Evolutionary conservation across 2,888 invertebrate genomes (phyloP), one percentile per base, ranked within the genome.

Genomic region (Carcina quercana): DNA sequence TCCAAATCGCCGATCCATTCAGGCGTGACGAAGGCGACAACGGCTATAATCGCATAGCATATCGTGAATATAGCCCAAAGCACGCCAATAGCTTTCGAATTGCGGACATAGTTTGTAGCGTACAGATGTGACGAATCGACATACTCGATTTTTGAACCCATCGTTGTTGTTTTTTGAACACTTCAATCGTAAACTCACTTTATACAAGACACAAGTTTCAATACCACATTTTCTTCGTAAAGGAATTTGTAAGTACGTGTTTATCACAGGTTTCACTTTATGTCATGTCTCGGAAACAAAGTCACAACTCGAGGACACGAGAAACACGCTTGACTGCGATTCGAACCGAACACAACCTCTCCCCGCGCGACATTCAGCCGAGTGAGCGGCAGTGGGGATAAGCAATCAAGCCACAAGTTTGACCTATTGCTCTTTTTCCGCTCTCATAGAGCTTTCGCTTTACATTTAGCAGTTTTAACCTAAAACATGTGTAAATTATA

Each of bases 11-110:
- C 94, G 41, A 95, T 88, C 96, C 96, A 94, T 79, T 96, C 93
- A 25, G 97, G 97, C 41, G 97, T 97, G 36, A 98, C 91, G 72
- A 98, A 97, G 3, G 96, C 94, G 17, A 98, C 96, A 50, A 95
- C 91, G 57, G 93, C 92, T 61, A 99, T 96, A 61, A 98, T 96
- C 44, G 96, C 95, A 73, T 96, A 97, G 80, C 97, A 97, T 65
- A 98, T 94, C 47, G 96, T 95, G 79, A 98, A 97, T 64, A 98
- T 94, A 42, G 94, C 97, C 98, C 98, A 98, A 49, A 98, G 87
- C 39, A 98, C 97, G 30, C 96, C 97, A 44, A 98, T 95, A 29
- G 97, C 97, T 85, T 94, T 95, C 48, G 94, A 94, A 85, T 95
- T 95, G 52, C 95, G 88, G 48, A 94, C 93, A 69, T 95, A 95